A percentile compares a stretch with the other conserved stretches of the same genome.
These are phyloP conservation scores for Anhinga rufa DNA, from an alignment of 2,113 vertebrate species.

Conservation along the genomic window DNA sequence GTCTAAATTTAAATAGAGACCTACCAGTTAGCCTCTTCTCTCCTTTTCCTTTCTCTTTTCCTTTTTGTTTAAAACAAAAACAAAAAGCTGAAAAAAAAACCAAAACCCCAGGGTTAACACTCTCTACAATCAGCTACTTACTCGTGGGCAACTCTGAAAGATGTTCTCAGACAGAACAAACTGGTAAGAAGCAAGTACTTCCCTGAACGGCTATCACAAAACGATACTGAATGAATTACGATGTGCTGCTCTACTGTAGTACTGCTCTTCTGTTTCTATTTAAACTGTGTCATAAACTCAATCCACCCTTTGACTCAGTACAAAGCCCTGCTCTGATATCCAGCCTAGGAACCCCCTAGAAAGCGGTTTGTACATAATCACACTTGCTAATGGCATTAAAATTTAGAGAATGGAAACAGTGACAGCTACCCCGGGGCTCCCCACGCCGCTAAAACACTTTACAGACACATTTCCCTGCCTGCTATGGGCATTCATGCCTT, in stretches of 20 bases:
- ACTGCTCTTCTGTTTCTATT: slow-evolving; percentile 7
- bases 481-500: background rate
- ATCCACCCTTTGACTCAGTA: slow-evolving; percentile 38
- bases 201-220: background rate
- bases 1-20: background rate
- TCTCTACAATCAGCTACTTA: background rate
- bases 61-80: background rate
- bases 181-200: background rate
- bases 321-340: slow-evolving; percentile 22
- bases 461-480: background rate
- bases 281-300: slow-evolving; percentile 51
- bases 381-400: slow-evolving; percentile 26
- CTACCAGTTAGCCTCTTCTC: background rate
- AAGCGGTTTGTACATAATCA: slow-evolving; percentile 25
- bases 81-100: background rate
- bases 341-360: slow-evolving; percentile 42
- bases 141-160: background rate
- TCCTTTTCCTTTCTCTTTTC: background rate
- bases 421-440: background rate
- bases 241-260: background rate
- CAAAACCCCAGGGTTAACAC: background rate
- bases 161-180: background rate
- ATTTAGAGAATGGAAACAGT: slow-evolving; percentile 28
- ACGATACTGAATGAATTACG: background rate
- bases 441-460: background rate